Evolutionary conservation across 2,797 vertebrate genomes (phyloP), one percentile per base, ranked within the genome.

Genomic region (Lepidocolaptes lacrymiger): DNA sequence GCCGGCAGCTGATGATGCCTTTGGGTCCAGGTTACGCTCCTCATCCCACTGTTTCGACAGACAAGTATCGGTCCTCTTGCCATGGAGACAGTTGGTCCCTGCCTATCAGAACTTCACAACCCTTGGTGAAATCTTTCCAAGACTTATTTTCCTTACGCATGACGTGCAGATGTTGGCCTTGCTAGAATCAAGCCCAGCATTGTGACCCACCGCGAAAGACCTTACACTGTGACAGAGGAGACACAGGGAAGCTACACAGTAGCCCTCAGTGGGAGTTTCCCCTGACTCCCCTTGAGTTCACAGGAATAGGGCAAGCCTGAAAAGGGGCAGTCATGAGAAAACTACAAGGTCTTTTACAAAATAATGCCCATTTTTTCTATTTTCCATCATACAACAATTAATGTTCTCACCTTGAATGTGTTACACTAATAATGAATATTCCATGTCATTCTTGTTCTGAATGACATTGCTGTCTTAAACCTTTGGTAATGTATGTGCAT

Each of bases 191-290:
- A 93, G 20, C 11, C 21, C 48, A 55, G 6, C 6, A 4, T 14
- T 16, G 7, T 49, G 51, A 27, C 51, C 34, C 62, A 36, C 19
- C 12, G 51, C 21, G 32, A 85, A 24, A 39, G 26, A 46, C 30
- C 4, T 1, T 23, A 20, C 10, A 26, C 12, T 4, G 7, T 19
- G 32, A 15, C 51, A 85, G 30, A 34, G 46, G 46, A 85, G 41
- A n/a, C 18, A 34, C 7, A 26, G 5, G 8, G 6, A 54, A 30
- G 23, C 32, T 18, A 12, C 0, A 0, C 6, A 52, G 58, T 22
- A 36, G 27, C 16, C 11, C 10, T 49, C 58, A 34, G 9, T 22
- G 49, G 5, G 12, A 8, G 1, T 27, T 75, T 86, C 21, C 23
- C 17, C 26, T 72, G 55, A 6, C 8, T 85, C 6, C 22, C 10